These are phyloP conservation scores for Ctenicera cuprea DNA, from an alignment of 2,888 invertebrate species.

Conservation along the genomic window DNA sequence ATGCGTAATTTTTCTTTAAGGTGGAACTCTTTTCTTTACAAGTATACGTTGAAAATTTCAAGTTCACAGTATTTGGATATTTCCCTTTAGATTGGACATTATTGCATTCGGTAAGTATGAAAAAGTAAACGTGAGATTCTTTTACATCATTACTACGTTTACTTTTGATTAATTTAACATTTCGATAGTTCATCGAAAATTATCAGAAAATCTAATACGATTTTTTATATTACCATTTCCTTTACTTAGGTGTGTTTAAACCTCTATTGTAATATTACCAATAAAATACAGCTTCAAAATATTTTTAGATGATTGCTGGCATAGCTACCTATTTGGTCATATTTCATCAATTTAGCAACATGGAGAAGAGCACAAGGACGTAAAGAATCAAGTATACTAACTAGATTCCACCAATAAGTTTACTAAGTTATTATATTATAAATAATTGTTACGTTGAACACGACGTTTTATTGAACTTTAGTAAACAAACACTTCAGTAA, in stretches of 20 bases:
- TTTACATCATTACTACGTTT: too few species aligned
- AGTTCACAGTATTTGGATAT: conserved; percentile 43
- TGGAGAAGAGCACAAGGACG: conserved; percentile 17
- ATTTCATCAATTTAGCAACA: conserved; percentile 44
- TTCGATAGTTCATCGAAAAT: too few species aligned
- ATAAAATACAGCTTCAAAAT: background rate
- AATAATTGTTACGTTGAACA: too few species aligned
- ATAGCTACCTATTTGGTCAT: conserved; percentile 42
- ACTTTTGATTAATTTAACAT: too few species aligned
- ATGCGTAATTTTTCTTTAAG: conserved; percentile 5
- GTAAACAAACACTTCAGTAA: too few species aligned
- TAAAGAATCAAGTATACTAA: background rate
- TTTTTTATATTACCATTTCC: too few species aligned
- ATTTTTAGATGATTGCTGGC: conserved; percentile 43
- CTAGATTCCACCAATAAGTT: too few species aligned
- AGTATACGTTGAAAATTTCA: conserved; percentile 43
- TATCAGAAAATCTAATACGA: too few species aligned
- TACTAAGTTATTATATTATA: too few species aligned
- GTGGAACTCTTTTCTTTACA: conserved; percentile 43
- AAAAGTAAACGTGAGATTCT: too few species aligned
- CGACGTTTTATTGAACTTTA: too few species aligned
- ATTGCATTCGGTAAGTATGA: conserved; percentile 38
- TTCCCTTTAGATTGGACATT: conserved; percentile 48
- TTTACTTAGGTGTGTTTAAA: too few species aligned
- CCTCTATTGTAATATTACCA: background rate